Evolutionary conservation across 2,888 invertebrate genomes (phyloP).

Genomic region (Drosophila yooni): DNA sequence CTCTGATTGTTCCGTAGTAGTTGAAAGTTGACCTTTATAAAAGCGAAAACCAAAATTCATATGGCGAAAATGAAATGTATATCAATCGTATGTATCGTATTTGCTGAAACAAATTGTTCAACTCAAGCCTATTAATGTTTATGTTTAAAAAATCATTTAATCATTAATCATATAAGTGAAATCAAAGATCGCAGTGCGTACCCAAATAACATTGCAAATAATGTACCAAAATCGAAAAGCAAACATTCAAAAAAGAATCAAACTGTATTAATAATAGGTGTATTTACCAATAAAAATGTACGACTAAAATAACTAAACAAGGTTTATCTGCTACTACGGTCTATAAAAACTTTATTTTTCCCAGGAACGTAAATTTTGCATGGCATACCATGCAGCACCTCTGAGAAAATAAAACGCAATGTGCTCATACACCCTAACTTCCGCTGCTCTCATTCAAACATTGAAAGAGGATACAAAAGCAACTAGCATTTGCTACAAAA

Average conservation of each 20-base stretch:
- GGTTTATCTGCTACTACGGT: not conserved
- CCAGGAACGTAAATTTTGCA: too few relatives aligned
- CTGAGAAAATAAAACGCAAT: not conserved
- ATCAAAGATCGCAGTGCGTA: constrained; percentile 36
- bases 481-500: too few relatives aligned
- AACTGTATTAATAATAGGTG: constrained; percentile 71
- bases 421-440: not conserved
- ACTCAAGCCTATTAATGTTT: constrained; percentile 45
- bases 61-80: constrained; percentile 44
- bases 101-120: constrained; percentile 66
- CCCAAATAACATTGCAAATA: constrained; percentile 28
- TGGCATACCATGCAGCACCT: not conserved
- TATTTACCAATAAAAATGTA: constrained; percentile 73
- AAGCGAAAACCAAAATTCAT: constrained; percentile 38
- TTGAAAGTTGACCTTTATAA: constrained; percentile 40
- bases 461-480: not conserved
- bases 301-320: constrained; percentile 36
- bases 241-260: constrained; percentile 53
- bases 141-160: constrained; percentile 36
- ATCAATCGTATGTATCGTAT: constrained; percentile 65
- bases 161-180: constrained; percentile 30
- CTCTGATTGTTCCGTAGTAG: constrained; percentile 54
- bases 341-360: too few relatives aligned
- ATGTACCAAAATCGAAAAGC: constrained; percentile 50
- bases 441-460: not conserved